Evolutionary conservation across 1,140 invertebrate genomes (phyloP), one percentile per base, ranked within the genome.

Genomic region (Atta cephalotes): DNA sequence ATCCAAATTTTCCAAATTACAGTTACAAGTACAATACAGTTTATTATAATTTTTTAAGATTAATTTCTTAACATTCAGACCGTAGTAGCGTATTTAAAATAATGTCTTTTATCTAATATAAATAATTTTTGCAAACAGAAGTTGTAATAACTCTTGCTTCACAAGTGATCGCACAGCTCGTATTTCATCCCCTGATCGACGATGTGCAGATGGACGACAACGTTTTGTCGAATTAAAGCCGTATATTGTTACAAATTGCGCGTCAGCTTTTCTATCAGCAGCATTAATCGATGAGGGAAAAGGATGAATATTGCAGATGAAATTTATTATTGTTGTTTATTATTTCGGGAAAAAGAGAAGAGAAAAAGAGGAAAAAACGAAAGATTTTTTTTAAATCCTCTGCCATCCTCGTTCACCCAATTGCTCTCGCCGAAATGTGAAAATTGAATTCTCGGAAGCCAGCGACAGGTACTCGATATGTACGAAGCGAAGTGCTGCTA

Each of bases 391-490:
- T 25, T 31, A 35, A 35, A 21, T 21, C 21, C 5, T 18, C 9
- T 5, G 2, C 9, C 45, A 5, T 5, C 49, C 18, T 18, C 49
- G 28, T 18, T 87, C 56, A 25, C 4, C 4, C 58, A n/a, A 12
- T 60, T n/a, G 35, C 60, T 21, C 66, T 88, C 87, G 87, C 86
- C 89, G 80, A 93, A 92, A 92, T 79, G 28, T 79, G 91, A 93
- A 92, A 93, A 93, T 93, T 89, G 89, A 88, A 92, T 91, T 91
- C 89, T 63, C 74, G 56, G 9, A 65, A 70, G 76, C 88, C 63
- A 88, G 65, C 90, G 91, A 93, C 92, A 92, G 92, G 72, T 93
- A 90, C 88, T 93, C 92, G 87, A 94, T 93, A 92, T 78, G 58
- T 86, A 81, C 21, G n/a, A 68, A 31, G 21, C 77, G 21, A 58